Evolutionary conservation across 1,140 invertebrate species (phyloP).

Genomic region (Megalopta genalis): DNA sequence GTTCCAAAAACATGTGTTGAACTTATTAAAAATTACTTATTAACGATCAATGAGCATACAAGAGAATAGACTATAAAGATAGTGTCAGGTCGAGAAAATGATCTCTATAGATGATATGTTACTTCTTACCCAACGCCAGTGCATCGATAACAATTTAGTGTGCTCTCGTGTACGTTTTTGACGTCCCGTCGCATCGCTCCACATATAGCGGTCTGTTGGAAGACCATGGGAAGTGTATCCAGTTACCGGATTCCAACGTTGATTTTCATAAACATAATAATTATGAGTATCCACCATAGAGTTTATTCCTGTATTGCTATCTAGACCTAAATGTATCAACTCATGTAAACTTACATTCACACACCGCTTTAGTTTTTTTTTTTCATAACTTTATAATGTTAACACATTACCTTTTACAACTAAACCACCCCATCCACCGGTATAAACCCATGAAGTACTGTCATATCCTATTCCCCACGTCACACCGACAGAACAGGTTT

Average conservation of each 20-base stretch:
- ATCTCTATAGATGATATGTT: not conserved
- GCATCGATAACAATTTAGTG: slow-evolving; percentile 90
- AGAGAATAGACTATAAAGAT: not conserved
- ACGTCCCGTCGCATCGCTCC: slow-evolving; percentile 92
- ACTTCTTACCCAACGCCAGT: slow-evolving; percentile 92
- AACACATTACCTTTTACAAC: slow-evolving; percentile 84
- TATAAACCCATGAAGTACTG: slow-evolving; percentile 91
- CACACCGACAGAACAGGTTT: slow-evolving; percentile 87
- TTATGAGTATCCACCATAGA: slow-evolving; percentile 90
- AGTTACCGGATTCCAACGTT: slow-evolving; percentile 94
- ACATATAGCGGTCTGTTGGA: slow-evolving; percentile 93
- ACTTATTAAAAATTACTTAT: not conserved
- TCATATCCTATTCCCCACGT: slow-evolving; percentile 94
- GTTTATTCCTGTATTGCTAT: slow-evolving; percentile 86
- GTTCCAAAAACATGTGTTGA: not conserved
- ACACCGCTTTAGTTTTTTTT: not conserved
- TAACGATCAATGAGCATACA: not conserved
- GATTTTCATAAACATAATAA: slow-evolving; percentile 95
- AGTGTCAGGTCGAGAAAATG: not conserved
- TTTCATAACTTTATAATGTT: not conserved
- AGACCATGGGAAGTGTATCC: slow-evolving; percentile 92
- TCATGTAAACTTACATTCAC: not conserved
- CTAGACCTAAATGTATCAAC: slow-evolving; percentile 79
- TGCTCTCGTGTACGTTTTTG: slow-evolving; percentile 91
- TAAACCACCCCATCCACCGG: slow-evolving; percentile 91